These are phyloP conservation scores for Ciconia nigra DNA, from an alignment of 2,797 vertebrate species.

Conservation along the genomic window DNA sequence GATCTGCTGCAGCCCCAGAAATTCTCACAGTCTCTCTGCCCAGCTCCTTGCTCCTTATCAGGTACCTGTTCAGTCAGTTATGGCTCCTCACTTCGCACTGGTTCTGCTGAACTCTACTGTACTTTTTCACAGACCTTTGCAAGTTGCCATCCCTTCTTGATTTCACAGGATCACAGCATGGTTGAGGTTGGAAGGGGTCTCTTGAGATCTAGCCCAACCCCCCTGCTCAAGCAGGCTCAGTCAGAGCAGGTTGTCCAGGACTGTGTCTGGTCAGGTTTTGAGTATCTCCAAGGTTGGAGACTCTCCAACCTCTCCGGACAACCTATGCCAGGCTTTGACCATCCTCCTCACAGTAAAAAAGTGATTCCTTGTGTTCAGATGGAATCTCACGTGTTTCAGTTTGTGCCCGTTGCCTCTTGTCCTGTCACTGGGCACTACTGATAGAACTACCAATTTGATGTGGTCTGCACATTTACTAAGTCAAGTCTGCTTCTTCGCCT, in stretches of 20 bases:
- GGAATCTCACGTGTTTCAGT: background rate
- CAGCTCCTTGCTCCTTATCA: background rate
- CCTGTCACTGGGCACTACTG: background rate
- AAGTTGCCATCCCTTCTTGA: background rate
- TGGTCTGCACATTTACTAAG: fast-evolving
- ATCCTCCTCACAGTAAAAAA: background rate
- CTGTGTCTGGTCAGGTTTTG: background rate
- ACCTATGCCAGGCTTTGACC: background rate
- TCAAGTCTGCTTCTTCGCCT: background rate
- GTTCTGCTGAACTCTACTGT: background rate
- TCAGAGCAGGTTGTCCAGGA: background rate
- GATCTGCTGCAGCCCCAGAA: background rate
- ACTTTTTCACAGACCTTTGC: background rate
- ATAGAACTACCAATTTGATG: background rate
- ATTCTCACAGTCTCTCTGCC: background rate
- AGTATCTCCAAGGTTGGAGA: background rate
- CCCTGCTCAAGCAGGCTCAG: background rate
- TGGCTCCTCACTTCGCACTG: background rate
- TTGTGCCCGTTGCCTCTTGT: background rate
- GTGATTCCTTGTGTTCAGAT: background rate
- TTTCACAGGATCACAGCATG: background rate
- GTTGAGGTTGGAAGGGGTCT: background rate
- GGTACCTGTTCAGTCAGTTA: background rate
- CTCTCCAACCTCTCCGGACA: background rate
- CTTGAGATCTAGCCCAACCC: background rate